Conservation (phyloP, 2,797 vertebrate genomes). For the Manis crassicaudata region DNA sequence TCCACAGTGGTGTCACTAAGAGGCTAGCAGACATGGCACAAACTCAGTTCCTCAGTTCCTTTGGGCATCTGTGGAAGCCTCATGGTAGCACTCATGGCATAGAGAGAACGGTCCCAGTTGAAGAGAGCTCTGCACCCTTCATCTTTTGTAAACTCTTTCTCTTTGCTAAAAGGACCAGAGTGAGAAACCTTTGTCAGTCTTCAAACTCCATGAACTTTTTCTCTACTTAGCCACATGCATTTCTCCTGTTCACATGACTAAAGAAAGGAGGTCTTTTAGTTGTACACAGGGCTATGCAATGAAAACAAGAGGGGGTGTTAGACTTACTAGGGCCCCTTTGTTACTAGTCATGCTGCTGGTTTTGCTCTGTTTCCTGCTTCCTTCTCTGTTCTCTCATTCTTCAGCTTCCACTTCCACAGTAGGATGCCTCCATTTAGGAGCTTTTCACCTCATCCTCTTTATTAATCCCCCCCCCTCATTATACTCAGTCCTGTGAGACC, state of each 20-base stretch:
- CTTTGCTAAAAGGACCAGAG: not conserved
- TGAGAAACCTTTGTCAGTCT: not conserved
- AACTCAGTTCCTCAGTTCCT: not conserved
- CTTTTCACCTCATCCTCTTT: not conserved
- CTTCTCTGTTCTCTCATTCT: not conserved
- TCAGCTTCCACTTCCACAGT: not conserved
- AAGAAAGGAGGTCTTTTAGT: not conserved
- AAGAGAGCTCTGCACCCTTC: not conserved
- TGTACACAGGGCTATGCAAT: not conserved
- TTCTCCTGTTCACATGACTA: not conserved
- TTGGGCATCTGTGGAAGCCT: not conserved
- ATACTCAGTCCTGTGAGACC: not conserved
- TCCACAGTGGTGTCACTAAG: not conserved
- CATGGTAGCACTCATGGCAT: not conserved
- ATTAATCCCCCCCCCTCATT: not conserved
- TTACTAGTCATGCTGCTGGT: not conserved
- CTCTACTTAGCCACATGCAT: not conserved
- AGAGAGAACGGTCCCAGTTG: not conserved
- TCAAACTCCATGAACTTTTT: not conserved
- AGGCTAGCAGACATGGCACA: not conserved
- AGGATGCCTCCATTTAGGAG: not conserved
- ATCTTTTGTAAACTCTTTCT: not conserved
- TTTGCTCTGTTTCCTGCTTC: not conserved
- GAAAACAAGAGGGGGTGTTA: not conserved
- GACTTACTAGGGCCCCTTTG: not conserved